These are phyloP conservation scores for Pagrus major DNA, from an alignment of 2,113 vertebrate species.

Conservation along the genomic window DNA sequence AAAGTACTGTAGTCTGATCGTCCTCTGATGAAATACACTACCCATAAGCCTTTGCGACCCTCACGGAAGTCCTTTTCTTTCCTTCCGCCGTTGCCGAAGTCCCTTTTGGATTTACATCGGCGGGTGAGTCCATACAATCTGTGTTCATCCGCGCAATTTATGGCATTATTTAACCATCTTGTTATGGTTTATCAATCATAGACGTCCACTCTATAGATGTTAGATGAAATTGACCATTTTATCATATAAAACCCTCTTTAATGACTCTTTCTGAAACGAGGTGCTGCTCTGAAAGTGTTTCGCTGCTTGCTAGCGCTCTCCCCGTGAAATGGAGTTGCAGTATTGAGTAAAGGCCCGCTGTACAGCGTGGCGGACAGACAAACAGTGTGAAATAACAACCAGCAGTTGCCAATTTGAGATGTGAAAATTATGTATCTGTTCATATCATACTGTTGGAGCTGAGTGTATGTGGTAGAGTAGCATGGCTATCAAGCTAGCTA, in stretches of 20 bases:
- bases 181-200: not conserved
- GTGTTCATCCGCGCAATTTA: constrained; percentile 51
- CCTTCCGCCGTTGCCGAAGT: constrained; percentile 68
- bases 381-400: accelerated
- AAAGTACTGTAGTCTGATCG: accelerated
- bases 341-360: not conserved
- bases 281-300: not conserved
- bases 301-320: not conserved
- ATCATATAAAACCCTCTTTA: accelerated
- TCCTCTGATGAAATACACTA: constrained; percentile 33
- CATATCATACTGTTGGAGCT: accelerated
- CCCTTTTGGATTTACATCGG: constrained; percentile 73
- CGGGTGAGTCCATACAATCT: constrained; percentile 78
- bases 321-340: constrained; percentile 15
- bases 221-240: not conserved
- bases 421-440: not conserved
- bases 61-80: constrained; percentile 80
- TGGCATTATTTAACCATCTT: accelerated
- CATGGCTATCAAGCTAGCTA: constrained; percentile 23
- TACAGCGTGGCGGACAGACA: not conserved
- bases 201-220: accelerated
- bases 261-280: not conserved
- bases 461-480: not conserved
- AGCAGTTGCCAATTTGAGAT: not conserved
- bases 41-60: constrained; percentile 67